These are phyloP conservation scores for Yponomeuta evonymella DNA, from an alignment of 2,888 invertebrate genomes.

Conservation along the genomic window DNA sequence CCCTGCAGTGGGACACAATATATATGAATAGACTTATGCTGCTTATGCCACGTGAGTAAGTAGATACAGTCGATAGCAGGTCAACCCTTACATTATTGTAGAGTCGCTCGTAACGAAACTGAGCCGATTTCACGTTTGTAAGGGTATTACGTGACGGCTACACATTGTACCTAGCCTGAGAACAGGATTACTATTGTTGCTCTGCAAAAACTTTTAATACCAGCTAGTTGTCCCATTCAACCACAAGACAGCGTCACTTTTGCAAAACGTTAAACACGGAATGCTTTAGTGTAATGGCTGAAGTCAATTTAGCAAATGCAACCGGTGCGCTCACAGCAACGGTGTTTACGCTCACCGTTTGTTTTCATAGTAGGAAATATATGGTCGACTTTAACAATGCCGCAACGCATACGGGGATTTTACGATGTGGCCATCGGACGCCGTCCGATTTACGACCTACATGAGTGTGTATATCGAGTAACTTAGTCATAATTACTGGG, in stretches of 20 bases:
- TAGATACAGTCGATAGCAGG: too few relatives aligned
- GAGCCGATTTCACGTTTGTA: too few relatives aligned
- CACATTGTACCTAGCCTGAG: too few relatives aligned
- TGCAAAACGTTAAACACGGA: constrained; percentile 3
- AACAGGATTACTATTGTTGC: too few relatives aligned
- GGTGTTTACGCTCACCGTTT: constrained; percentile 29
- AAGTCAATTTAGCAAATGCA: constrained; percentile 37
- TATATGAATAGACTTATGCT: too few relatives aligned
- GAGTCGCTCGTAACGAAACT: too few relatives aligned
- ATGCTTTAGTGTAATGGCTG: constrained; percentile 22
- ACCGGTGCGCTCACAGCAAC: constrained; percentile 26
- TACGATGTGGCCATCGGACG: constrained; percentile 15
- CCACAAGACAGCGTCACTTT: not conserved
- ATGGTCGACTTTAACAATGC: constrained; percentile 13
- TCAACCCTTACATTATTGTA: too few relatives aligned
- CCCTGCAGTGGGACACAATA: too few relatives aligned
- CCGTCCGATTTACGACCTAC: constrained; percentile 11
- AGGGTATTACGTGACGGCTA: too few relatives aligned
- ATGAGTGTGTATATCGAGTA: constrained; percentile 9
- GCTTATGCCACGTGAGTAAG: too few relatives aligned
- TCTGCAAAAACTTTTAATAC: too few relatives aligned
- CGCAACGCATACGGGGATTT: constrained; percentile 14
- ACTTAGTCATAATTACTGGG: constrained; percentile 12
- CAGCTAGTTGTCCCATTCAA: not conserved
- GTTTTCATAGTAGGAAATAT: constrained; percentile 25